phyloP scores from a whole-genome alignment of 2,113 vertebrate genomes.

The Pedionomus torquatus region DNA sequence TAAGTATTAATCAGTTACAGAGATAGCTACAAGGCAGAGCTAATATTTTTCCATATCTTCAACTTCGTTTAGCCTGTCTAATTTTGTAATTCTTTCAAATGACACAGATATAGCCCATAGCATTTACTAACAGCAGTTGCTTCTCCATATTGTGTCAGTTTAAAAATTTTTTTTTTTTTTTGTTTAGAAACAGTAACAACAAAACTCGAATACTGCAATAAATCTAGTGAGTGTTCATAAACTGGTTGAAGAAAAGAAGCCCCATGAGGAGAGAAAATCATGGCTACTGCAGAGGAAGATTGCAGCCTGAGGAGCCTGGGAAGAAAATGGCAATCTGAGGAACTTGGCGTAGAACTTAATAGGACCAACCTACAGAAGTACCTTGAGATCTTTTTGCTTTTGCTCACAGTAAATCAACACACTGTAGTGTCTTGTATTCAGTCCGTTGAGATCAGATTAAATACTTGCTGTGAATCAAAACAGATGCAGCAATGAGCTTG shows the following conservation, averaged over 20 bases:
- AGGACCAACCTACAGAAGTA: background rate
- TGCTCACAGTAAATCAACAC: background rate
- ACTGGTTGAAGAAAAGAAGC: background rate
- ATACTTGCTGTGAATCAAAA: background rate
- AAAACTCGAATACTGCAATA: background rate
- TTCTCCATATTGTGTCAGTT: background rate
- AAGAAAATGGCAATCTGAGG: background rate
- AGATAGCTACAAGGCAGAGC: background rate
- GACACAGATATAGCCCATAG: background rate
- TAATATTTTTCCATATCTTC: background rate
- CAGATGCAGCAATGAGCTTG: background rate
- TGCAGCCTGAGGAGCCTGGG: background rate
- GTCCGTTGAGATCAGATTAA: background rate
- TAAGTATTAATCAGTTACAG: background rate
- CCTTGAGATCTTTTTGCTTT: background rate
- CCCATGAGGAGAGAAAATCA: background rate
- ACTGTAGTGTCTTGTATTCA: background rate
- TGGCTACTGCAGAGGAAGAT: background rate
- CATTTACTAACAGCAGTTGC: background rate
- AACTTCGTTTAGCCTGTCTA: background rate
- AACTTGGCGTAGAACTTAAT: background rate
- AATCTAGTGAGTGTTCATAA: background rate
- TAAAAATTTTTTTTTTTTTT: too few species aligned
- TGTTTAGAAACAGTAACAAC: background rate
- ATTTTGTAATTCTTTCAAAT: background rate